These are phyloP conservation scores for Callosobruchus maculatus DNA, from an alignment of 2,888 invertebrate species.

Conservation along the genomic window DNA sequence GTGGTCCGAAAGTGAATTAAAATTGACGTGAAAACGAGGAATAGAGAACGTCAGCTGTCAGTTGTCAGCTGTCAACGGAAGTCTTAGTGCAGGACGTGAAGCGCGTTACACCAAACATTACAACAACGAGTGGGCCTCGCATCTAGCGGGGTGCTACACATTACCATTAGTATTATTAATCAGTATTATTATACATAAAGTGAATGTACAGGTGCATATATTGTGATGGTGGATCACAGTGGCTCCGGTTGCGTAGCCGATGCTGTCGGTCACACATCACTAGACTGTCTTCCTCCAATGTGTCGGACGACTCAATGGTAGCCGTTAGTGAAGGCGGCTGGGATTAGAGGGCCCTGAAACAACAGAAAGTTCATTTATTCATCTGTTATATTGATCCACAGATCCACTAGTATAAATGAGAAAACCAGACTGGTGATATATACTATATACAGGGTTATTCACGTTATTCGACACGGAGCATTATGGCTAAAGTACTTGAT, in stretches of 20 bases:
- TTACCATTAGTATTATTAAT: conserved; percentile 17
- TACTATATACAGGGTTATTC: no score
- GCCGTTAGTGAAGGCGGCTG: conserved; percentile 98
- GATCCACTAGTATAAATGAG: no score
- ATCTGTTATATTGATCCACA: no score
- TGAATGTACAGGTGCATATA: conserved; percentile 51
- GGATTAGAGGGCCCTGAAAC: conserved; percentile 93
- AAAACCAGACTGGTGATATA: no score
- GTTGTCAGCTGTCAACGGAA: conserved; percentile 45
- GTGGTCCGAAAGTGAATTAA: neutral
- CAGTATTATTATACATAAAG: conserved; percentile 45
- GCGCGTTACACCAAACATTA: conserved; percentile 51
- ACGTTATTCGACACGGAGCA: no score
- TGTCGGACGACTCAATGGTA: conserved; percentile 72
- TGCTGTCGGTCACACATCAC: conserved; percentile 47
- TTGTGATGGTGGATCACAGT: conserved; percentile 49
- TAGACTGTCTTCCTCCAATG: conserved; percentile 34
- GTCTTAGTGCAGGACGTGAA: conserved; percentile 48
- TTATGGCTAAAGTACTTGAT: no score
- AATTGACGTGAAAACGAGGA: neutral
- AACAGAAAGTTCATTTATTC: conserved; percentile 25
- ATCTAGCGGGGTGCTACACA: conserved; percentile 45
- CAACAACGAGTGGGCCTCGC: conserved; percentile 50
- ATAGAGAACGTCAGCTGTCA: conserved; percentile 5
- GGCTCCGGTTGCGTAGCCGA: conserved; percentile 42